Evolutionary conservation across 2,888 invertebrate species (phyloP).

Genomic region (Tillus elongatus): DNA sequence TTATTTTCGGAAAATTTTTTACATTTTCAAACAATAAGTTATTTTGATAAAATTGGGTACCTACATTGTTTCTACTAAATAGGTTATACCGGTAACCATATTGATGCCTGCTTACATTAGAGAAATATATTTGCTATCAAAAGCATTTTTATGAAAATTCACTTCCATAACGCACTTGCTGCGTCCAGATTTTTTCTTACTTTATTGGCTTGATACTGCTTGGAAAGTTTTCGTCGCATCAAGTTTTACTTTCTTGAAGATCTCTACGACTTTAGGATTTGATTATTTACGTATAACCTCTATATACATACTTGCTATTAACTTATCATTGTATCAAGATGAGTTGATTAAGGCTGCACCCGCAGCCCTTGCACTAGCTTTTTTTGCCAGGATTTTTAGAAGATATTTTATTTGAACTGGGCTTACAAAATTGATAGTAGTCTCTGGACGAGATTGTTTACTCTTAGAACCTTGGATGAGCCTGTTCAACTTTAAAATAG

Average conservation of each 20-base stretch:
- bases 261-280: background rate
- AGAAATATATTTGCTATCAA: no score
- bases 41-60: no score
- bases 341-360: slow-evolving; percentile 1
- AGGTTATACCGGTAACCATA: no score
- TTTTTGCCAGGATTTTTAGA: background rate
- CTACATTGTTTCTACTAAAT: no score
- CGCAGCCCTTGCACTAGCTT: background rate
- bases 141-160: no score
- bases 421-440: background rate
- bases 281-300: background rate
- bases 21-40: no score
- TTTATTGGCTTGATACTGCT: slow-evolving; percentile 1
- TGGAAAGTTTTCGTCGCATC: no score
- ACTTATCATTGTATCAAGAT: background rate
- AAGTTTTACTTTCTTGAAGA: background rate
- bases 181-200: no score
- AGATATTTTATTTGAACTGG: slow-evolving; percentile 1
- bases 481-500: slow-evolving; percentile 1
- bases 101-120: no score
- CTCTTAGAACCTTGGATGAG: background rate
- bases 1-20: no score
- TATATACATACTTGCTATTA: background rate
- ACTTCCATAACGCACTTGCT: no score
- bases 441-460: background rate